Base-by-base conservation (phyloP, 1,140 invertebrate genomes). In the Hetaerina americana region DNA sequence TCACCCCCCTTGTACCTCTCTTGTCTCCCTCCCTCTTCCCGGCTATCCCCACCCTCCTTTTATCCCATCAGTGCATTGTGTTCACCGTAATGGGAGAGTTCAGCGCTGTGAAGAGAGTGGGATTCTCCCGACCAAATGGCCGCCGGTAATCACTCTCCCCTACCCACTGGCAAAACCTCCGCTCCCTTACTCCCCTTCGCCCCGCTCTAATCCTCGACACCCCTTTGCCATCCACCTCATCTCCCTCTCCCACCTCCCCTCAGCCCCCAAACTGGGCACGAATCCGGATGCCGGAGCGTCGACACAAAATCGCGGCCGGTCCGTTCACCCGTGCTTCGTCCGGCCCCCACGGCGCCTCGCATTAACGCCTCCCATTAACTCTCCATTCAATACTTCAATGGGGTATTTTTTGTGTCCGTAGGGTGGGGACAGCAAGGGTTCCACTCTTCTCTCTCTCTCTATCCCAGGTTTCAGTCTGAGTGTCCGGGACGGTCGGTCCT, bases 51-150 rank as follows among this genome's bases (percentile, higher is more conserved):
- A 29, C 68, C 27, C 66, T 74, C 72, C 69, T 69, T n/a, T n/a
- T n/a, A 57, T 57, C 10, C 40, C 40, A 57, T 57, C 40, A 57
- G 2, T 57, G 40, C 40, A 57, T 57, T 57, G 40, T 57, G 40
- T 57, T 40, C 31, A 6, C 31, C 31, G 40, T 57, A 57, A 57
- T 57, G 40, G 40, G 40, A 57, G n/a, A n/a, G 40, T 18, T 40
- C 31, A 40, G 31, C 6, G 6, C 18, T 40, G 31, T 57, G 40
- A 57, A 10, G 40, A 57, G n/a, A n/a, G n/a, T n/a, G n/a, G n/a
- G n/a, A n/a, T n/a, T n/a, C n/a, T 80, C 78, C 79, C 73, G 74
- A 74, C 72, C 75, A 73, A 73, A 75, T 74, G 70, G 74, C 76
- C 77, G 73, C 72, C 75, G 77, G 71, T 77, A 74, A 74, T 57